A percentile compares a stretch with the other conserved stretches of the same genome.
These are phyloP conservation scores for Capromys pilorides DNA, from an alignment of 2,797 vertebrate genomes.

Conservation along the genomic window DNA sequence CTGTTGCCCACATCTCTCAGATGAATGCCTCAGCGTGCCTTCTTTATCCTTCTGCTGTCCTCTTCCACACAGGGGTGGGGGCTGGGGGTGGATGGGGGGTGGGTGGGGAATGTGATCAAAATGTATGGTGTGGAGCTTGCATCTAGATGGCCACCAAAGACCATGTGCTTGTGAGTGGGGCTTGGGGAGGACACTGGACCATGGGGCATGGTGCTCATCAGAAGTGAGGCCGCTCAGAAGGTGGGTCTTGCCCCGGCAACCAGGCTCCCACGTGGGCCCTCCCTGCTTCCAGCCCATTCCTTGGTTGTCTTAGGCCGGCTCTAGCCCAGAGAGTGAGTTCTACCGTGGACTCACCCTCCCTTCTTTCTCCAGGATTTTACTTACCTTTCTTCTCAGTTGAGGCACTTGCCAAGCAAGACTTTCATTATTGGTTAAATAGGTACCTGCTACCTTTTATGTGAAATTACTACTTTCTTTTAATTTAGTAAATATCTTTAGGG, in stretches of 20 bases:
- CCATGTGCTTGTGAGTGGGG: background rate
- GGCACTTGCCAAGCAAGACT: background rate
- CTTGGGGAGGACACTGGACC: background rate
- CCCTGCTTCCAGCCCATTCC: background rate
- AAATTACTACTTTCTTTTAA: conserved; percentile 26
- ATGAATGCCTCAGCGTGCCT: background rate
- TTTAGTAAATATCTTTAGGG: conserved; percentile 11
- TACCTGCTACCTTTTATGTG: background rate
- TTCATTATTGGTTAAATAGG: background rate
- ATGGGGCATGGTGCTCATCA: background rate
- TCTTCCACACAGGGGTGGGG: background rate
- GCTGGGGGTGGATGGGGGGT: no score
- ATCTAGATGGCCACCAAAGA: background rate
- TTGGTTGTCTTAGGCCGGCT: background rate
- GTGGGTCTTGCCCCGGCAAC: no score
- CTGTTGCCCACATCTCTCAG: background rate
- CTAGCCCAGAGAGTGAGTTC: background rate
- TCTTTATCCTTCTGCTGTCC: background rate
- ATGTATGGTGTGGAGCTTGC: background rate
- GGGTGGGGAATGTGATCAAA: background rate
- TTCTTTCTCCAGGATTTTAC: background rate
- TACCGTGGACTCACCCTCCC: background rate
- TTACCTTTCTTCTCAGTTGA: background rate
- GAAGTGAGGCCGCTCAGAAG: background rate
- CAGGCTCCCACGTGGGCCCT: background rate